A percentile compares a stretch with the other conserved stretches of the same genome.
Evolutionary conservation across 2,888 invertebrate genomes (phyloP).

Genomic region (Dolichopus griseipennis): DNA sequence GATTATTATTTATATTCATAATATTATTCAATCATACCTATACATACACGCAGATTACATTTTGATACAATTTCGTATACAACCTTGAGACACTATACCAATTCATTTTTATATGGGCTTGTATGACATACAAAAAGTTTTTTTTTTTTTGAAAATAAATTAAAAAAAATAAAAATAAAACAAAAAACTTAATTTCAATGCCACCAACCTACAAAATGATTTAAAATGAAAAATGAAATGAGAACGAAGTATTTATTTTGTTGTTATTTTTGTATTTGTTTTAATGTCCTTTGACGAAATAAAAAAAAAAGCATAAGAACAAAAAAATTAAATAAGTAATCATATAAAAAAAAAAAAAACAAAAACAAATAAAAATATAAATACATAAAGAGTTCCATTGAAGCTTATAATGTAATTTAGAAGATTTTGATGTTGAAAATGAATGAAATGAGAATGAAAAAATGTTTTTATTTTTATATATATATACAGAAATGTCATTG

Average conservation of each 20-base stretch:
- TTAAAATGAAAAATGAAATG: background rate
- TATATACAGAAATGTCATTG: background rate
- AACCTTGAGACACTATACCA: background rate
- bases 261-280: background rate
- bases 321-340: no score
- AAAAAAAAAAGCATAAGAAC: no score
- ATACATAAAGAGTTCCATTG: background rate
- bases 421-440: background rate
- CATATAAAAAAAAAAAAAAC: no score
- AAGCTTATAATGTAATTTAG: constrained; percentile 4
- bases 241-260: background rate
- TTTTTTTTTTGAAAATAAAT: no score
- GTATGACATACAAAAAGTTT: no score
- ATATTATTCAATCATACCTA: no score
- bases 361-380: no score
- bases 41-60: background rate
- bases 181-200: background rate
- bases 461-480: background rate
- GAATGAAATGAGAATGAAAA: background rate
- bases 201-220: background rate
- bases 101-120: background rate
- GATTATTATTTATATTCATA: background rate
- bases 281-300: no score
- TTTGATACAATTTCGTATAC: background rate
- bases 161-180: background rate